Base-by-base conservation (phyloP, 1,140 invertebrate species). In the Aphelinus certus region DNA sequence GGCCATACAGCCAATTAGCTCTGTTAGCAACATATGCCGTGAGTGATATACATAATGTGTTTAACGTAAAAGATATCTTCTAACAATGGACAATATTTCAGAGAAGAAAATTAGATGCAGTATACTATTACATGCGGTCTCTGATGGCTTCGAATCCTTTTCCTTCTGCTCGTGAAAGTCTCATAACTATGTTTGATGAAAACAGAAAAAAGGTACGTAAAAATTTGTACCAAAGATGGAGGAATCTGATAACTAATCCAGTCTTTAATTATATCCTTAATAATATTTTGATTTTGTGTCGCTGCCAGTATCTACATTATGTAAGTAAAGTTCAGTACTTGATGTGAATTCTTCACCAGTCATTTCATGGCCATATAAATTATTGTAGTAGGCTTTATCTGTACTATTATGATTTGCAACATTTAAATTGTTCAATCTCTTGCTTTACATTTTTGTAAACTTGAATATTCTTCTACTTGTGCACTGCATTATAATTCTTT, bases 61-160 rank as follows among this genome's bases (percentile, higher is more conserved):
- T 53, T 53, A 4, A 53, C 51, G 4, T 53, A 4, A 53, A 53
- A 53, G 4, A 73, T 55, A 58, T 53, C 10, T 56, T 67, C 7
- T 66, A 53, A 26, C 49, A 49, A 62, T 55, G 4, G 46, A 71
- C 75, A 49, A 46, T 26, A 49, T 88, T 91, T 73, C 87, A 98
- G 95, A 93, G 94, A 88, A 90, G 96, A 82, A 96, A 96, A 89
- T 89, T 99, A 69, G 97, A 98, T 88, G 96, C 97, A n/a, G 95
- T 98, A 9, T 99, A 98, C 88, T 98, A 95, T 86, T 98, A 97
- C 83, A 97, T 98, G 93, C 90, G 97, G 81, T 97, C 96, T 87
- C 88, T 98, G 68, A 95, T 97, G 91, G 94, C 96, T 53, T 96
- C 95, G 42, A 97, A 97, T 90, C 95, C 96, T 7, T 95, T 97